Conservation (phyloP, 2,113 vertebrate genomes). For the Emydura subglobosa region DNA sequence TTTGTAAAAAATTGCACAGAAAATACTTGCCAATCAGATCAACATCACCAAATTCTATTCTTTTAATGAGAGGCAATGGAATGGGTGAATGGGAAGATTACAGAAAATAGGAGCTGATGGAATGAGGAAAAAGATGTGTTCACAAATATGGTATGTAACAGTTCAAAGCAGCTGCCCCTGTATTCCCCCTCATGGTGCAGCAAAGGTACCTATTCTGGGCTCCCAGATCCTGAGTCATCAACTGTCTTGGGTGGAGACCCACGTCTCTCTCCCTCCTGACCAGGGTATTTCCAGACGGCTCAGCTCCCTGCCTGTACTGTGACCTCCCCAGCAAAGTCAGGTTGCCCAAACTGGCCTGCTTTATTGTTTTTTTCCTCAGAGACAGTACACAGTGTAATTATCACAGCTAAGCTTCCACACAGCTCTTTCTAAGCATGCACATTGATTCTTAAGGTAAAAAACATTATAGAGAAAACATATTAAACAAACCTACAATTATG, state of each 20-base stretch:
- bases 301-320: background rate
- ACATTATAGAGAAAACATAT: background rate
- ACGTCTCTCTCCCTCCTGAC: background rate
- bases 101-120: too few species aligned
- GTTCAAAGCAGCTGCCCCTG: background rate
- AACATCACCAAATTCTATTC: background rate
- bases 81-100: background rate
- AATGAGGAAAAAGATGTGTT: background rate
- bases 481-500: background rate
- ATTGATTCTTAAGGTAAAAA: background rate
- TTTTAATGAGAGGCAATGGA: background rate
- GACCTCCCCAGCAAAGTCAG: background rate
- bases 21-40: background rate
- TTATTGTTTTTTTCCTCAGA: background rate
- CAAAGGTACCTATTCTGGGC: background rate
- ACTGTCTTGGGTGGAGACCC: background rate
- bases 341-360: background rate
- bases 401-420: background rate
- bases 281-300: background rate
- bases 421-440: background rate
- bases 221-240: background rate
- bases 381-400: background rate
- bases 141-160: background rate
- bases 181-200: background rate
- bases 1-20: background rate